Evolutionary conservation across 2,113 vertebrate species (phyloP).

Genomic region (Daphoenositta chrysoptera): DNA sequence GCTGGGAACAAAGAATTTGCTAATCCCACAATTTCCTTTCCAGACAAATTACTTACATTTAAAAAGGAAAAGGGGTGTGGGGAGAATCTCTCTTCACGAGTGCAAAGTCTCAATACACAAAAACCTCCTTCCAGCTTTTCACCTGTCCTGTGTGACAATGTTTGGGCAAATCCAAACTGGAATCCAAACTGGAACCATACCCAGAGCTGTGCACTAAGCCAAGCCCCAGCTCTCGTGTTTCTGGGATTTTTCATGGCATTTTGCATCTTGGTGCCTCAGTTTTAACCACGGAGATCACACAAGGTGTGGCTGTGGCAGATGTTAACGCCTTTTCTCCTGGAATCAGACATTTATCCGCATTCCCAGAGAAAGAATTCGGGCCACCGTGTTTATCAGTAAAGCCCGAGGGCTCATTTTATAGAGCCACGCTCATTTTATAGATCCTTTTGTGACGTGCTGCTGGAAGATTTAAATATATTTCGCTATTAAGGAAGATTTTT

Average conservation of each 20-base stretch:
- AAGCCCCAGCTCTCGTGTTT: neutral
- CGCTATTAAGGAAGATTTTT: neutral
- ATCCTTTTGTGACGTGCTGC: neutral
- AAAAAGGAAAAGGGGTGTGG: neutral
- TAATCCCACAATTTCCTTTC: neutral
- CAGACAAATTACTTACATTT: neutral
- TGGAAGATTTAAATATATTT: neutral
- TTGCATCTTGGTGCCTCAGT: neutral
- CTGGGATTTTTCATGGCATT: neutral
- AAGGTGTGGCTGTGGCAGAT: neutral
- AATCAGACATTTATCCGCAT: neutral
- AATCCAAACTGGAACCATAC: neutral
- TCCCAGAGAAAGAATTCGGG: neutral
- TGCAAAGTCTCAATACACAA: neutral
- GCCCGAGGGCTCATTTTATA: neutral
- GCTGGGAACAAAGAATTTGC: neutral
- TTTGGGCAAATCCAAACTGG: neutral
- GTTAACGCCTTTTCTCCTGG: neutral
- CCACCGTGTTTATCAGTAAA: neutral
- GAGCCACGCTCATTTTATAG: neutral
- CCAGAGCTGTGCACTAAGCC: neutral
- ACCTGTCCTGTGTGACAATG: rapidly evolving
- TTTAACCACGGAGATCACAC: neutral
- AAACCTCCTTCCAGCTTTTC: neutral
- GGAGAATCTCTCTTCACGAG: neutral